A percentile compares a stretch with the other conserved stretches of the same genome.
These are phyloP conservation scores for Mugil cephalus DNA, from an alignment of 2,113 vertebrate genomes.

Conservation along the genomic window DNA sequence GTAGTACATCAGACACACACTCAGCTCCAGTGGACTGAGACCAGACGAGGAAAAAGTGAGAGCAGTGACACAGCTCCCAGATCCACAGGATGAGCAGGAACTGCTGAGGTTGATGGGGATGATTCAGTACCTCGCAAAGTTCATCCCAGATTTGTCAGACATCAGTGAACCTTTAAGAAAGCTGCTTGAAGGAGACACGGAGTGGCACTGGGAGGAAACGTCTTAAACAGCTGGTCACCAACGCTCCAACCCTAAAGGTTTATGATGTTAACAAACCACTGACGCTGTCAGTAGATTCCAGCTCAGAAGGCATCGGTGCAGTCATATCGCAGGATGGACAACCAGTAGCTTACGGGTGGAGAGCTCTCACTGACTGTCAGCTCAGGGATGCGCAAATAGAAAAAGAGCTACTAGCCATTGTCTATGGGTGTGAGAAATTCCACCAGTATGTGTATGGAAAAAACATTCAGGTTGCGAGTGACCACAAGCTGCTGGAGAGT, in stretches of 20 bases:
- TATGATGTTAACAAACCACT: constrained; percentile 6
- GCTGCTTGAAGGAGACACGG: neutral
- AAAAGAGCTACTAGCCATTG: constrained; percentile 1
- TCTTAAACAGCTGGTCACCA: neutral
- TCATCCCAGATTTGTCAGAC: constrained; percentile 7
- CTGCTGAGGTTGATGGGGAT: neutral
- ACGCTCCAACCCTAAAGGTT: neutral
- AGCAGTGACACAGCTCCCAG: neutral
- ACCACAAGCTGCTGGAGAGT: constrained; percentile 1
- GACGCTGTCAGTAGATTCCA: constrained; percentile 2
- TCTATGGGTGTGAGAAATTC: neutral
- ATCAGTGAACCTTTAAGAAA: neutral
- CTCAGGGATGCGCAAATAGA: neutral
- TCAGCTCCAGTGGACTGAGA: neutral
- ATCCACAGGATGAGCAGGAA: neutral
- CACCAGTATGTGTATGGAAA: constrained; percentile 6
- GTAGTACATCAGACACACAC: constrained; percentile 1
- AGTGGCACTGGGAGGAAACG: neutral
- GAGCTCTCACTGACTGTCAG: constrained; percentile 3
- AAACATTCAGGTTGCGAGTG: neutral
- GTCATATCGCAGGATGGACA: neutral
- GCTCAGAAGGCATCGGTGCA: constrained; percentile 12
- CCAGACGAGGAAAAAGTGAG: constrained; percentile 17
- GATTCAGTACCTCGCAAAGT: constrained; percentile 5
- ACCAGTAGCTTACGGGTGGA: neutral